Percentiles rank a stretch among this genome's conserved stretches.
Conservation (phyloP, 2,797 vertebrate genomes). For the Mus spretus region DNA sequence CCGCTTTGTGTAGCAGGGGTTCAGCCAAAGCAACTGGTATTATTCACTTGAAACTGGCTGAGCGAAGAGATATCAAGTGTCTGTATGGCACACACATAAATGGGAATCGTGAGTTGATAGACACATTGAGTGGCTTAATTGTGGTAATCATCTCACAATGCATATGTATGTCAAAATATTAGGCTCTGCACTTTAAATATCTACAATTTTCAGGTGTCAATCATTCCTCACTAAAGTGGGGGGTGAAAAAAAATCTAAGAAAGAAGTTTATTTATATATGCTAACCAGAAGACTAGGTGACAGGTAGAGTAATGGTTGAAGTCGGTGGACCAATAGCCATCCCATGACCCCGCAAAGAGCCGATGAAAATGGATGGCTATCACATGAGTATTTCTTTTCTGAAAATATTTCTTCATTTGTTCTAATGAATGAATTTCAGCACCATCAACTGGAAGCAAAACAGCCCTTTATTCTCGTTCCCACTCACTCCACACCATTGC, state of each 20-base stretch:
- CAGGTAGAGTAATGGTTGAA: background rate
- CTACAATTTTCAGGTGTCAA: conserved; percentile 34
- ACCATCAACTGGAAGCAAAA: conserved; percentile 52
- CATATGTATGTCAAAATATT: conserved; percentile 37
- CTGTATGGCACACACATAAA: background rate
- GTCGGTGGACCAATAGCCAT: background rate
- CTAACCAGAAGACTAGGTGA: background rate
- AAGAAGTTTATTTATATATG: conserved; percentile 11
- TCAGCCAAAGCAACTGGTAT: background rate
- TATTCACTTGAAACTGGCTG: background rate
- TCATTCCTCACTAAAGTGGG: background rate
- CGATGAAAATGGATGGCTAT: background rate
- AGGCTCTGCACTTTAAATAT: background rate
- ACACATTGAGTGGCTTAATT: background rate
- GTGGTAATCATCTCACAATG: conserved; percentile 5
- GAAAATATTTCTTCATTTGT: conserved; percentile 57
- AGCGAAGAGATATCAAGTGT: background rate
- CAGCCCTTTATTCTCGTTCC: background rate
- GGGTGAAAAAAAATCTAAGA: background rate
- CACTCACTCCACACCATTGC: conserved; percentile 30
- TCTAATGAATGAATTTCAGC: conserved; percentile 44
- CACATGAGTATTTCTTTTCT: conserved; percentile 27
- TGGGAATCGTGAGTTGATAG: background rate
- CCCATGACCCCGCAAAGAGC: background rate
- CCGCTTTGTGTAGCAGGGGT: background rate